Base-by-base conservation (phyloP, 2,113 vertebrate species). In the Barbus barbus region DNA sequence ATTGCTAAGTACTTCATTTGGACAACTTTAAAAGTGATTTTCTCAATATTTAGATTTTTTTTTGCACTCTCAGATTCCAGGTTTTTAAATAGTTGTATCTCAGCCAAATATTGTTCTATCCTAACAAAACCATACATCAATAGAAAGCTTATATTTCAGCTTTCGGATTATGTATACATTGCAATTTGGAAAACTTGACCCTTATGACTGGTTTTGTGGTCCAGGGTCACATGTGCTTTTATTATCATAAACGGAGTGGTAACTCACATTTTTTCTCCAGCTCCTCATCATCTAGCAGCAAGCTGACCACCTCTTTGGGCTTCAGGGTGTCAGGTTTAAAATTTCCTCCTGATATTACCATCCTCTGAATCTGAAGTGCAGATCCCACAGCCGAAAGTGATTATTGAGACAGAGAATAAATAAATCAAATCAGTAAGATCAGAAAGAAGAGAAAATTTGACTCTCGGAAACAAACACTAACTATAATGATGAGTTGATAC, bases 301-400 rank as follows among this genome's bases (percentile, higher is more conserved):
- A 95, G 87, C 97, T 97, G 91, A 99, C 98, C 85, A 99, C 98
- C 84, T 99, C 98, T 93, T 99, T 99, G 85, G 98, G 98, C 91
- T 99, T 99, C 83, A 99, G 94, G 2, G 98, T 98, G 92, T 99
- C 98, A 41, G 98, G 98, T 93, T 99, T 99, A 92, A 99, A 99
- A 92, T 99, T 99, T 22, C 98, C 97, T 83, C 98, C 98, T 38
- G 98, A 99, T 92, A 99, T 99, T 74, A 99, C 98, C 94, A 99
- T 98, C 84, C 97, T 94, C 88, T 99, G 98, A 92, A 99, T 99
- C 98, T 99, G 90, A 36, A 89, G 24, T 56, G 31, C 87, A n/a
- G 80, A 78, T 60, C 33, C 77, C 56, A 61, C n/a, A 44, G 78
- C n/a, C 28, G 38, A 83, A 5, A 53, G 36, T 41, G 33, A 84